phyloP scores from a whole-genome alignment of 2,888 invertebrate species.

The Spilosoma lubricipeda region DNA sequence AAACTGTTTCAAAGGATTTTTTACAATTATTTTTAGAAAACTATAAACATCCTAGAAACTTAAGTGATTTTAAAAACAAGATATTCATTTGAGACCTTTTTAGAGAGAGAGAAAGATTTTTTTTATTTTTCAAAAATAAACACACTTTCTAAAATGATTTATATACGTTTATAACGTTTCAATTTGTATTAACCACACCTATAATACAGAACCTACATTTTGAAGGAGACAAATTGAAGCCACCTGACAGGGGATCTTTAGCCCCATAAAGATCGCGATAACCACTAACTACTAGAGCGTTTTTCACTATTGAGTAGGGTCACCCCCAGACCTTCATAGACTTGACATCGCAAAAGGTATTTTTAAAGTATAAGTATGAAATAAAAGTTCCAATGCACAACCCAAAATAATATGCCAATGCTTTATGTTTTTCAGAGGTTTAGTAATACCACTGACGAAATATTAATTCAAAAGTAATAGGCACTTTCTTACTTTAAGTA shows the following conservation, averaged over 20 bases:
- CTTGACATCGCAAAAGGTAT: background rate
- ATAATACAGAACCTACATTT: background rate
- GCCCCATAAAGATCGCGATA: background rate
- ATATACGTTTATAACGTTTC: too few relatives aligned
- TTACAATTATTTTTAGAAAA: background rate
- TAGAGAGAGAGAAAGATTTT: too few relatives aligned
- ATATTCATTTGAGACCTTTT: background rate
- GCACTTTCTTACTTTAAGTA: background rate
- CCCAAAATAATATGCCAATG: too few relatives aligned
- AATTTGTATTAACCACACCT: background rate
- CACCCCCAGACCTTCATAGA: background rate
- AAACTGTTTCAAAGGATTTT: background rate
- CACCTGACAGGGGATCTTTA: background rate
- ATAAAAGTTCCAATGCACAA: too few relatives aligned
- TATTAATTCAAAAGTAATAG: too few relatives aligned
- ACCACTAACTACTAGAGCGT: background rate
- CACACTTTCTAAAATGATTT: too few relatives aligned
- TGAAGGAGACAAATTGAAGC: background rate
- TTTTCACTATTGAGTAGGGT: background rate
- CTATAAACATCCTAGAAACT: background rate
- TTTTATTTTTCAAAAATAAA: too few relatives aligned
- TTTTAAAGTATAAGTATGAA: background rate
- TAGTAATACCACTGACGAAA: too few relatives aligned
- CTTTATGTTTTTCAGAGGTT: too few relatives aligned
- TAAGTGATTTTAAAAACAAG: background rate